phyloP scores from a whole-genome alignment of 2,113 vertebrate genomes.

The Neodontobutis hainanensis region DNA sequence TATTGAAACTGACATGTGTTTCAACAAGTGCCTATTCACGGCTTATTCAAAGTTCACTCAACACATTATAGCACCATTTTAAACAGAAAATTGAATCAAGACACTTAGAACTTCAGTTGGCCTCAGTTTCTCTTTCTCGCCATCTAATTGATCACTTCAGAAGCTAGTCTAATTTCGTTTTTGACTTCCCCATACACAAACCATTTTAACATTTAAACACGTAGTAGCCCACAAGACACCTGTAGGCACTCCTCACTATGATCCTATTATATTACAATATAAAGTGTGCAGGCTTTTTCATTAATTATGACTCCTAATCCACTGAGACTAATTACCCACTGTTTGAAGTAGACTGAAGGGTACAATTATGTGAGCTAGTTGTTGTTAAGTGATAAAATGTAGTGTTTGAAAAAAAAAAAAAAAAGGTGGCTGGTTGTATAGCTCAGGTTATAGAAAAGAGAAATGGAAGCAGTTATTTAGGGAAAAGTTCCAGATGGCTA shows the following conservation, averaged over 20 bases:
- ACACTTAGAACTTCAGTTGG: background rate
- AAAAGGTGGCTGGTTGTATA: too few relatives aligned
- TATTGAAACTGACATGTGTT: background rate
- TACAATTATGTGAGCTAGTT: background rate
- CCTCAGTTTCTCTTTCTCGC: background rate
- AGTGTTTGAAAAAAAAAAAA: background rate
- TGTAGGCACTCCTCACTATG: conserved; percentile 3
- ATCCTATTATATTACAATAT: background rate
- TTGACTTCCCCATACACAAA: background rate
- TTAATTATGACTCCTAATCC: conserved; percentile 4
- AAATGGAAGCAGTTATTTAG: too few relatives aligned
- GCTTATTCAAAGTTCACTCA: background rate
- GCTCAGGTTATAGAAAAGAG: too few relatives aligned
- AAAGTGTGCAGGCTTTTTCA: background rate
- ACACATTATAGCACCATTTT: background rate
- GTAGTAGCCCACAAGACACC: background rate
- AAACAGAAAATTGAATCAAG: background rate
- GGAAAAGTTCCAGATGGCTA: too few relatives aligned
- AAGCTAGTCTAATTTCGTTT: background rate
- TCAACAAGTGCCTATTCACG: background rate
- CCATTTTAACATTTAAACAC: background rate
- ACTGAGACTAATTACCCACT: background rate
- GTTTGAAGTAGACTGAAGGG: conserved; percentile 3
- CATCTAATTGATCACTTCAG: background rate
- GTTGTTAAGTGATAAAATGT: background rate